A percentile compares a stretch with the other conserved stretches of the same genome.
Conservation (phyloP, 23 tunicate species). For the Trididemnum miniatum region DNA sequence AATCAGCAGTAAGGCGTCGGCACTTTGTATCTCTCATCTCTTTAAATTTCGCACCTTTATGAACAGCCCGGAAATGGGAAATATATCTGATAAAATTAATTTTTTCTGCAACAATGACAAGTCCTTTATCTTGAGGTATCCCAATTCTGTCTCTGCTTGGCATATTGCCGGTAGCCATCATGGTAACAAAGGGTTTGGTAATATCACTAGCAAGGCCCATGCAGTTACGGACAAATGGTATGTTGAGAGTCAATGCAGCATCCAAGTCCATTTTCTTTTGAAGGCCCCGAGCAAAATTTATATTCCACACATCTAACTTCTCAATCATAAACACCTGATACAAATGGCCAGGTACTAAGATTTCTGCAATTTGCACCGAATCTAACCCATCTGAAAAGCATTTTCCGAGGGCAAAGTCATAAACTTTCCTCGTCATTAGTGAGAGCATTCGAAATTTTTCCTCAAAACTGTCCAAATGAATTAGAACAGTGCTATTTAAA, state of each 20-base stretch:
- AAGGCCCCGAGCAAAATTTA: slow-evolving; percentile 30
- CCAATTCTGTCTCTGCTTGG: slow-evolving; percentile 64
- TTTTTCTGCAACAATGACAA: slow-evolving; percentile 78
- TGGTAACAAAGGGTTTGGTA: slow-evolving; percentile 36
- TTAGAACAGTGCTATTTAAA: slow-evolving; percentile 44
- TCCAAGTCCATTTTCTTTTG: slow-evolving; percentile 12
- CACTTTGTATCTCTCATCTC: slow-evolving; percentile 80
- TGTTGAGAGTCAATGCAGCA: background rate
- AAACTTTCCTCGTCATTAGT: slow-evolving; percentile 75
- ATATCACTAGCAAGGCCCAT: slow-evolving; percentile 51
- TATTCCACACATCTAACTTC: slow-evolving; percentile 57
- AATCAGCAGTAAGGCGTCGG: slow-evolving; percentile 75
- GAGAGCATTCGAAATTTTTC: slow-evolving; percentile 83
- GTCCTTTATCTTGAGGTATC: slow-evolving; percentile 69
- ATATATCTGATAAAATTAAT: slow-evolving; percentile 78
- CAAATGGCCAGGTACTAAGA: slow-evolving; percentile 91
- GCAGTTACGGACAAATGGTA: slow-evolving; percentile 28
- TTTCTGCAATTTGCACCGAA: slow-evolving; percentile 81
- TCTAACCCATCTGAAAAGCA: slow-evolving; percentile 80
- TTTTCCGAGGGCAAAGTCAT: slow-evolving; percentile 68
- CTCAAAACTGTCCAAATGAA: slow-evolving; percentile 58
- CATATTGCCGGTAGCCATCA: slow-evolving; percentile 86
- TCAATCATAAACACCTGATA: slow-evolving; percentile 68
- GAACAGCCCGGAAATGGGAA: slow-evolving; percentile 81
- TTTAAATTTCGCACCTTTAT: slow-evolving; percentile 82